Base-by-base conservation (phyloP, 2,113 vertebrate genomes). In the Prunella himalayana region DNA sequence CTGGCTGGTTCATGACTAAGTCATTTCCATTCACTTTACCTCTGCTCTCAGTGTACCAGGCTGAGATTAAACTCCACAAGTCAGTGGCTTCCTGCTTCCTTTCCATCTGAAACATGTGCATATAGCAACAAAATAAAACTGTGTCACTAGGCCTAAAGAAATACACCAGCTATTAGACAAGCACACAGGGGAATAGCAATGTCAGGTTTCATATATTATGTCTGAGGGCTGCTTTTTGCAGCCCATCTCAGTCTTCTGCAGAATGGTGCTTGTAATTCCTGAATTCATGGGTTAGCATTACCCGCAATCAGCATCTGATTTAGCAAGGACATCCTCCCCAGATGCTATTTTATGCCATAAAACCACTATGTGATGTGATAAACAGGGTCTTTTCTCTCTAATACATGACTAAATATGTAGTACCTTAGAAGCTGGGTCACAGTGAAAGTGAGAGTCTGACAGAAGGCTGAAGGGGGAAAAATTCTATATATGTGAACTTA, bases 401-500 rank as follows among this genome's bases (percentile, higher is more conserved):
- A 81, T 78, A 81, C 28, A 30, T 63, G 23, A 77, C 76, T 81
- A 70, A 81, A 78, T 73, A 64, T 21, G 31, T 51, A 68, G 80
- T 59, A 93, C 68, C 68, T 92, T 78, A 81, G 60, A 54, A 28
- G 33, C 60, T 75, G 88, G 80, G n/a, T 83, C 59, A 54, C 59
- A 66, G 31, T 41, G 59, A 73, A 89, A 96, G 59, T 88, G 76
- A 85, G 69, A 83, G 80, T 27, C 76, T 93, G 82, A 84, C 76
- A 93, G 88, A 86, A 86, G 56, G 56, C 60, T 93, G 60, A 10
- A 86, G 47, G 60, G 63, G 15, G 51, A 86, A 94, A 47, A 86
- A 59, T 64, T 88, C 56, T 94, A 63, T 95, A 92, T 86, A 92
- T 64, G 47, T 78, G 82, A 63, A 42, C 64, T 93, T 87, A 81